Evolutionary conservation across 2,113 vertebrate species (phyloP), one percentile per base, ranked within the genome.

Genomic region (Prionailurus bengalensis): DNA sequence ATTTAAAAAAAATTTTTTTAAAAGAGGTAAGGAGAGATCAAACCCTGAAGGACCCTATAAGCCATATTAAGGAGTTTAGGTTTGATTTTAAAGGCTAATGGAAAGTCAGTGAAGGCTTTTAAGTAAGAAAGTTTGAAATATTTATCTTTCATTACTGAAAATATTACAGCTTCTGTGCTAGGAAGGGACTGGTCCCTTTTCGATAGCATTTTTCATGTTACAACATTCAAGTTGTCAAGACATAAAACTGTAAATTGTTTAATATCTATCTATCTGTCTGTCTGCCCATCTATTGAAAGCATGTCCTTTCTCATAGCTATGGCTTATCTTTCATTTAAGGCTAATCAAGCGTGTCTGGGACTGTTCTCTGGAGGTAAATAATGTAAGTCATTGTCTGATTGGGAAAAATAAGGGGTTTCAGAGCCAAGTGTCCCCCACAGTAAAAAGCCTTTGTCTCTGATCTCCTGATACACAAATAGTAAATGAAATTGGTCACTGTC

Each of bases 321-420:
- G 15, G 76, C 91, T 98, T 97, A 98, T 98, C 98, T 98, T 95
- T 95, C 97, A 98, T 97, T 98, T 97, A 97, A 94, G 96, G 88
- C 93, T 97, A 98, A 98, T 98, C 97, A 97, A 97, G 93, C 97
- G 73, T 89, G 97, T 97, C 98, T 98, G 98, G 97, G 97, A 95
- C 96, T 48, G 79, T 97, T 94, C 97, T 97, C 97, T 97, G 88
- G 88, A 97, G 89, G 91, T 96, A 97, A 97, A 96, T 98, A 97
- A 98, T 89, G 42, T 90, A 98, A 98, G 97, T 73, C 95, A 97
- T 95, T 97, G 97, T 96, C 97, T 97, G 94, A 93, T 21, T 96
- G 88, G 79, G 92, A 95, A 93, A 97, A 97, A 97, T 89, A 97
- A 97, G 91, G 78, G 81, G 90, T 92, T 96, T 97, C 53, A 97